Percentiles rank a stretch among this genome's conserved stretches.
Evolutionary conservation across 2,797 vertebrate species (phyloP).

Genomic region (Xyrichtys novacula): DNA sequence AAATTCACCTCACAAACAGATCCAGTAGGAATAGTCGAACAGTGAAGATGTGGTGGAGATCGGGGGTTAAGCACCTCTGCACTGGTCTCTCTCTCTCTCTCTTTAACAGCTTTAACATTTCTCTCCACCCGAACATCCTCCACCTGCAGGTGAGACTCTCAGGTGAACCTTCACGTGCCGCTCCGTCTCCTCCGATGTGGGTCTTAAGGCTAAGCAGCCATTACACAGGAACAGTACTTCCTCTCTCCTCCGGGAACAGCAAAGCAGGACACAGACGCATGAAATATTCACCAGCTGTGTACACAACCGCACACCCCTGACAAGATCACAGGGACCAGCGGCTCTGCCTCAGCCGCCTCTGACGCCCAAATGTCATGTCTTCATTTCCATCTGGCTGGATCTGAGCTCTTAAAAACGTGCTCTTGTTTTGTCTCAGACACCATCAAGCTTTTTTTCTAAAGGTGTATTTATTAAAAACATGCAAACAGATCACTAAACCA

Average conservation of each 20-base stretch:
- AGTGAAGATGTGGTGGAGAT: no score
- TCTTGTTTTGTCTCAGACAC: constrained; percentile 8
- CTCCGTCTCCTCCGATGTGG: constrained; percentile 26
- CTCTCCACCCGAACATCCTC: constrained; percentile 5
- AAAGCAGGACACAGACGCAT: constrained; percentile 58
- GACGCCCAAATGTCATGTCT: constrained; percentile 26
- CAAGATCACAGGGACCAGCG: constrained; percentile 50
- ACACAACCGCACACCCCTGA: constrained; percentile 55
- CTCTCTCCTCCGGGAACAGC: constrained; percentile 47
- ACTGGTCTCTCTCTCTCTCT: no score
- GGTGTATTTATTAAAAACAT: background rate
- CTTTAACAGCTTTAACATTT: no score
- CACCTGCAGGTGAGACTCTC: constrained; percentile 11
- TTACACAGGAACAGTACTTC: constrained; percentile 37
- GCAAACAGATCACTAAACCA: constrained; percentile 7
- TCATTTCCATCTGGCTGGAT: background rate
- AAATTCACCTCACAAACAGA: no score
- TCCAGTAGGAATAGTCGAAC: no score
- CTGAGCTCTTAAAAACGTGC: background rate
- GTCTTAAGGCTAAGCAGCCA: constrained; percentile 31
- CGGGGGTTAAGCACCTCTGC: no score
- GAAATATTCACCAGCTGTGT: constrained; percentile 69
- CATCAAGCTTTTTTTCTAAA: background rate
- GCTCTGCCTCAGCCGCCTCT: constrained; percentile 34
- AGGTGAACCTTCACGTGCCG: constrained; percentile 18